Evolutionary conservation across 2,797 vertebrate genomes (phyloP), one percentile per base, ranked within the genome.

Genomic region (Melanogrammus aeglefinus): DNA sequence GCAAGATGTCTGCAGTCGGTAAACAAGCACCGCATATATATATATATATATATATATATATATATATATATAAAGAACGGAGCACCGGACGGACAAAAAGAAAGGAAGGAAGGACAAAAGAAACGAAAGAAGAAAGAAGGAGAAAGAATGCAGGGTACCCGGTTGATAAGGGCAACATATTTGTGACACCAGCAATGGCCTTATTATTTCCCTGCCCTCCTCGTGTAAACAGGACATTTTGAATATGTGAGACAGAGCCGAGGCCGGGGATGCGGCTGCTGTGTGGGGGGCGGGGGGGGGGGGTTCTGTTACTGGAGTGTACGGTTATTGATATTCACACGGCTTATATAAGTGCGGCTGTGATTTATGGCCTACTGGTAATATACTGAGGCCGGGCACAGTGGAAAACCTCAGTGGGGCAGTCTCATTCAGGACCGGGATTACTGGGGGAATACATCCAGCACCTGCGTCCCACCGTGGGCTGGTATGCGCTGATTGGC

Each of bases 191-290:
- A 3, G 31, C 36, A 3, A 13, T 63, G n/a, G 75, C 66, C 35
- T 77, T 38, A 73, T 80, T 38, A 84, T 81, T 83, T 72, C 79
- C 21, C 73, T 77, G 74, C 29, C 86, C 83, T 86, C 86, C 82
- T 83, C 81, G 73, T 76, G 76, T 84, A 79, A 81, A 80, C 78
- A 75, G 36, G 16, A 77, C 72, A 69, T 83, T 78, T 76, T 81
- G n/a, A 84, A 84, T 78, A 83, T 86, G 76, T 79, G 78, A 83
- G 84, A 87, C 81, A 33, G 31, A 2, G 31, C 31, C 31, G 78
- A 81, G 71, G 76, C 79, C 74, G 78, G 81, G 80, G 79, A 35
- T 76, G 79, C 78, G 71, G 77, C 66, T 71, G 75, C 57, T 63
- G 21, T 24, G 57, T 24, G 57, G 8, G 7, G 79, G 76, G 85